Conservation (phyloP, 1,140 invertebrate genomes). For the Cotesia typhae region DNA sequence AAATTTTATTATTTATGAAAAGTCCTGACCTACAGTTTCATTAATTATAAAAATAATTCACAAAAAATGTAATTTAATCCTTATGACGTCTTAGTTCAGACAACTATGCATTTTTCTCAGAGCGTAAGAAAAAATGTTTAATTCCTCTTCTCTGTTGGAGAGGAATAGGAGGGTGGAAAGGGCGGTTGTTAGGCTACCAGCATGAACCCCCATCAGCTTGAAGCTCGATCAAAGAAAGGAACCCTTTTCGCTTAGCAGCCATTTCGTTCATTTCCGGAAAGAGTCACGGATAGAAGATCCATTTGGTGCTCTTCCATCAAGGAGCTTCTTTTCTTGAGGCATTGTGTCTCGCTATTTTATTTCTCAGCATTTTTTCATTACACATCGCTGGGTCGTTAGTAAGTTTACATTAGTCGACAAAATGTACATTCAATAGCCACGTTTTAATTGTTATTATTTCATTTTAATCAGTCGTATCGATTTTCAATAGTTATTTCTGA, state of each 20-base stretch:
- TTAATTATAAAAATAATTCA: no score
- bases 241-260: constrained; percentile 61
- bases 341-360: constrained; percentile 51
- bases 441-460: neutral
- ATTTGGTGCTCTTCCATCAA: constrained; percentile 51
- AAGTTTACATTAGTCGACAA: neutral
- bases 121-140: constrained; percentile 15
- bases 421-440: neutral
- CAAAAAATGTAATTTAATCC: no score
- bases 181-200: constrained; percentile 15
- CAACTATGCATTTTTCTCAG: no score
- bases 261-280: constrained; percentile 65
- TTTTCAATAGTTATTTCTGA: constrained; percentile 51
- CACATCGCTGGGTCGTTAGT: neutral
- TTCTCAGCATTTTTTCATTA: constrained; percentile 27
- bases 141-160: constrained; percentile 20
- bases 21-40: no score
- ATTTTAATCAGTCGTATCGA: constrained; percentile 58
- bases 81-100: no score
- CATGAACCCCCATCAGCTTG: constrained; percentile 29
- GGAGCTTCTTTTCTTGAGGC: constrained; percentile 11
- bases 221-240: constrained; percentile 58
- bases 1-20: no score
- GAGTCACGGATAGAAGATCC: constrained; percentile 52
- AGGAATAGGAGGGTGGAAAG: neutral